phyloP scores from a whole-genome alignment of 2,113 vertebrate genomes.

The Ursus arctos region DNA sequence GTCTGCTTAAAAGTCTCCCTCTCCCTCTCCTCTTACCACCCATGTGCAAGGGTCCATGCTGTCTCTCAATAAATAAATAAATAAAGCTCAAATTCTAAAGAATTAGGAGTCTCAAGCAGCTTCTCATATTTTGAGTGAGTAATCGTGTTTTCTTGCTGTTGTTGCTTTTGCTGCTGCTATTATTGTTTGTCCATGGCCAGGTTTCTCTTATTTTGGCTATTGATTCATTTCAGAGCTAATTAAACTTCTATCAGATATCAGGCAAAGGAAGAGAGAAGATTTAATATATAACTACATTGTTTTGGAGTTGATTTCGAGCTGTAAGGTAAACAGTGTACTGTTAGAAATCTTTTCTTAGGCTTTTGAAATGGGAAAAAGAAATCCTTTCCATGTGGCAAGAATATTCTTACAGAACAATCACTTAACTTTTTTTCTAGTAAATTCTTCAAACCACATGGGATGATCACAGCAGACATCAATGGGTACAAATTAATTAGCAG shows the following conservation, averaged over 20 bases:
- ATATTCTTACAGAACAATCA: not conserved
- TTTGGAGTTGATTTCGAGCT: not conserved
- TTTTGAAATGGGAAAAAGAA: not conserved
- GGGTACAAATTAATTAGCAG: not conserved
- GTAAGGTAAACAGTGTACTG: not conserved
- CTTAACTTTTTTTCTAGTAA: not conserved
- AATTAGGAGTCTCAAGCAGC: not conserved
- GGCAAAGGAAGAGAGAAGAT: not conserved
- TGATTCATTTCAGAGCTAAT: not conserved
- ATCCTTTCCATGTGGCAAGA: not conserved
- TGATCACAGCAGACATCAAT: not conserved
- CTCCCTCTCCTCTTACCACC: accelerated
- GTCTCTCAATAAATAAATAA: not conserved
- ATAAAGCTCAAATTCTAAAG: not conserved
- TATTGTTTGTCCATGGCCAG: not conserved
- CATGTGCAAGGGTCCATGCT: not conserved
- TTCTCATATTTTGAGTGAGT: not conserved
- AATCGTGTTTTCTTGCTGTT: not conserved
- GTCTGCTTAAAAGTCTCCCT: not conserved
- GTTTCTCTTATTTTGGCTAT: not conserved
- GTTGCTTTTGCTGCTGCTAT: not conserved
- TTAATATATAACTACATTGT: not conserved
- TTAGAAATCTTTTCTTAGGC: not conserved
- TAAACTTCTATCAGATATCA: not conserved
- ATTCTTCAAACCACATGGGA: not conserved